Evolutionary conservation across 92 coral and sea anemone species (phyloP), one percentile per base, ranked within the genome.

Genomic region (Phenganax subtilis): DNA sequence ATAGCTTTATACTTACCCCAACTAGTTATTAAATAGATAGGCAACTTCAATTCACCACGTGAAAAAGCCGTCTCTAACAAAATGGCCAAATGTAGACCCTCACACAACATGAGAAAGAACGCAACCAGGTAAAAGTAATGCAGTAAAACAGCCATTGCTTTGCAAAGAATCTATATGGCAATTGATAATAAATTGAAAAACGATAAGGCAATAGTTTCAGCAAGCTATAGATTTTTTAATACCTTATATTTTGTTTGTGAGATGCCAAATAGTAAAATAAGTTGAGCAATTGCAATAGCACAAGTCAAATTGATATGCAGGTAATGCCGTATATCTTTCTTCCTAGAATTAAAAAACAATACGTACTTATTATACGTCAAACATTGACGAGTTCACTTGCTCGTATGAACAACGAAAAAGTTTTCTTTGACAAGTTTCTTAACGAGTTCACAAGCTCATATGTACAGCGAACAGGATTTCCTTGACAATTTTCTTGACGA

Each of bases 71-170:
- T 63, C 69, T 79, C 83, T 10, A 79, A 52, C 31, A 79, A 54
- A n/a, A 79, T 65, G 9, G 74, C 74, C 47, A 79, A 56, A 20
- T 79, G 83, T 7, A 79, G 59, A 47, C 74, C 73, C 65, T 79
- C 83, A 12, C 83, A 37, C 15, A 79, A 47, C 83, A 79, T 79
- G 59, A 79, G 62, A 12, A 79, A 25, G 30, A 79, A 79, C 15
- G 83, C 83, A 6, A 64, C 83, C 74, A 79, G 20, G 27, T 79
- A 79, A 61, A 79, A 79, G 27, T 79, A 79, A 51, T 79, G 83
- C 8, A 79, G 73, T n/a, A 16, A 63, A 27, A 55, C 74, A 2
- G 83, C 83, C 44, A 79, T 12, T 6, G 27, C 63, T 54, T 79
- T 79, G 37, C 83, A 79, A 14, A 79, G 73, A 31, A 47, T 64